These are phyloP conservation scores for Drosophila pseudotalamancana DNA, from an alignment of 2,888 invertebrate species.

Conservation along the genomic window DNA sequence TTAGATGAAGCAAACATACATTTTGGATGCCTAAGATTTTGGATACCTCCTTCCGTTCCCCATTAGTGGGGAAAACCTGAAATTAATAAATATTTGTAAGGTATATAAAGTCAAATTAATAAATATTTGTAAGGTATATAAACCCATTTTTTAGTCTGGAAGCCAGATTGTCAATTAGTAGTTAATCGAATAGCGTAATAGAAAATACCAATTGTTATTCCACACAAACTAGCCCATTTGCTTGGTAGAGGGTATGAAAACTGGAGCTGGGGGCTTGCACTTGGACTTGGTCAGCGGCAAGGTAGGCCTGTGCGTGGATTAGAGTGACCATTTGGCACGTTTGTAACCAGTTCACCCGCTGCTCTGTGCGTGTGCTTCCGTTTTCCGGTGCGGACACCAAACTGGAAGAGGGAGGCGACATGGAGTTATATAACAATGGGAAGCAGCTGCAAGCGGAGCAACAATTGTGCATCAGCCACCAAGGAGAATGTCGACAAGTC, in stretches of 20 bases:
- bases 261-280: slow-evolving; percentile 14
- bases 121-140: too few species aligned
- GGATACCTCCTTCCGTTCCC: too few species aligned
- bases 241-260: slow-evolving; percentile 13
- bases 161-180: too few species aligned
- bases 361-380: slow-evolving; percentile 43
- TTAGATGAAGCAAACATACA: too few species aligned
- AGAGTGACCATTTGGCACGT: slow-evolving; percentile 50
- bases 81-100: too few species aligned
- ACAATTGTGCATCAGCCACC: slow-evolving; percentile 35
- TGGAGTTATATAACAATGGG: slow-evolving; percentile 38
- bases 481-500: slow-evolving; percentile 29
- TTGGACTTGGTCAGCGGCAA: slow-evolving; percentile 37
- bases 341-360: slow-evolving; percentile 52
- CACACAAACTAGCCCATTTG: too few species aligned
- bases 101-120: too few species aligned
- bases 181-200: too few species aligned
- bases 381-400: slow-evolving; percentile 43
- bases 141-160: too few species aligned
- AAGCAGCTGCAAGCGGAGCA: slow-evolving; percentile 1
- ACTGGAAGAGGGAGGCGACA: slow-evolving; percentile 29
- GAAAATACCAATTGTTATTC: too few species aligned
- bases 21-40: too few species aligned
- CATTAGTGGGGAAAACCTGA: too few species aligned
- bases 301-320: slow-evolving; percentile 26